Percentiles rank a stretch among this genome's conserved stretches.
Conservation (phyloP, 2,797 vertebrate genomes). For the Megaceryle alcyon region DNA sequence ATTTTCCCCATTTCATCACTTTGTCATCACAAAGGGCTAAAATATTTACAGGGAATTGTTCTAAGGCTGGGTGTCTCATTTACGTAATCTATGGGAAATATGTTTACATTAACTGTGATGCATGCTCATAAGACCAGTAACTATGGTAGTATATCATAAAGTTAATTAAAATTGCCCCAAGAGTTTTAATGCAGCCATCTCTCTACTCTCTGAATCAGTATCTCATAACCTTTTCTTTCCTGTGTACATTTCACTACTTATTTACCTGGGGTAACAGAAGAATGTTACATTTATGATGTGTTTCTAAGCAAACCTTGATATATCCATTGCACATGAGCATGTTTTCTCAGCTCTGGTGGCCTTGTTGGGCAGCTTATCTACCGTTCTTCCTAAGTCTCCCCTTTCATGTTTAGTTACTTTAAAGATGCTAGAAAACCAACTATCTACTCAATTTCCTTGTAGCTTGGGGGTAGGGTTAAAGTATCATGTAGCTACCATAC, state of each 20-base stretch:
- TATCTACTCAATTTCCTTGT: slow-evolving; percentile 42
- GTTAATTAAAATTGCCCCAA: neutral
- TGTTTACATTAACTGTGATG: neutral
- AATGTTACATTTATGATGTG: neutral
- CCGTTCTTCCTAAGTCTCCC: neutral
- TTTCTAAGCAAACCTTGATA: slow-evolving; percentile 18
- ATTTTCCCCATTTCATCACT: neutral
- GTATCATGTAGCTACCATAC: slow-evolving; percentile 1
- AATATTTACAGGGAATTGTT: neutral
- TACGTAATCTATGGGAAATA: neutral
- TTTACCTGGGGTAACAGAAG: neutral
- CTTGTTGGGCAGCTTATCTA: slow-evolving; percentile 55
- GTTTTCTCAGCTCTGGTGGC: slow-evolving; percentile 30
- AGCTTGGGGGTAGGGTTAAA: slow-evolving; percentile 59
- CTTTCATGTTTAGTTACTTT: slow-evolving; percentile 35
- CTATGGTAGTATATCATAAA: neutral
- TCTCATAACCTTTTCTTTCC: neutral
- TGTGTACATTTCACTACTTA: neutral
- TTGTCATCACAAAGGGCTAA: neutral
- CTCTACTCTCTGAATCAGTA: neutral
- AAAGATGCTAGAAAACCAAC: slow-evolving; percentile 28
- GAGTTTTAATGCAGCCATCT: neutral
- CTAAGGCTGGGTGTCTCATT: neutral
- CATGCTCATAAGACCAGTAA: neutral
- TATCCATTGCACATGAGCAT: neutral